A percentile compares a stretch with the other conserved stretches of the same genome.
Conservation (phyloP, 2,888 invertebrate species). For the Dolichopus griseipennis region DNA sequence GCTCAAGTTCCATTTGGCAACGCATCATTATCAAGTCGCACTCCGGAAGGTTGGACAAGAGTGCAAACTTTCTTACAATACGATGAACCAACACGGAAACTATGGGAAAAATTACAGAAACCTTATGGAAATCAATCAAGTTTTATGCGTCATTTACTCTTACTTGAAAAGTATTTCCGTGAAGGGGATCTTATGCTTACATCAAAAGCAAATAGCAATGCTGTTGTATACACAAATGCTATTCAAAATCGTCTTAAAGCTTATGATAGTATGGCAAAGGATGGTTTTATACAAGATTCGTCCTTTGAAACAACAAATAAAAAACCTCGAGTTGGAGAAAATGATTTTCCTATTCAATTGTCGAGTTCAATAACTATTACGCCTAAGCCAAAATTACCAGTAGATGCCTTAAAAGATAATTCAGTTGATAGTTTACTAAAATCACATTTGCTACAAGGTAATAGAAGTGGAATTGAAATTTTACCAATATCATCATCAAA, state of each 20-base stretch:
- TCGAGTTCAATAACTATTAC: conserved; percentile 40
- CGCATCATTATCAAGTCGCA: conserved; percentile 45
- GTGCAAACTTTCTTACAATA: conserved; percentile 71
- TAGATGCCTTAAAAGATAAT: conserved; percentile 21
- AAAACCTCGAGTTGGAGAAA: background rate
- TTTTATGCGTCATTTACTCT: conserved; percentile 68
- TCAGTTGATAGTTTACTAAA: conserved; percentile 32
- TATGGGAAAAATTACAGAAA: conserved; percentile 75
- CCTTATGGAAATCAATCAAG: conserved; percentile 84
- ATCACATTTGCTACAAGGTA: conserved; percentile 31
- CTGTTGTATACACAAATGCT: conserved; percentile 68
- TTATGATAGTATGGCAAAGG: conserved; percentile 52
- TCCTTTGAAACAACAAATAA: background rate
- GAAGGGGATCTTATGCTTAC: conserved; percentile 69
- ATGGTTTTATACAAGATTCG: conserved; percentile 16
- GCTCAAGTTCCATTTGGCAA: conserved; percentile 66
- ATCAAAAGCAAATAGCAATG: conserved; percentile 62
- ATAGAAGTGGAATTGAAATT: conserved; percentile 32
- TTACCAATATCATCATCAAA: conserved; percentile 29
- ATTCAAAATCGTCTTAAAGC: conserved; percentile 69
- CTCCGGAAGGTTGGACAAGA: conserved; percentile 78
- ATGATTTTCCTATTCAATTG: conserved; percentile 16
- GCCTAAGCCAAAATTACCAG: conserved; percentile 31
- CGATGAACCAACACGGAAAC: conserved; percentile 66
- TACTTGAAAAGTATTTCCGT: conserved; percentile 75